Evolutionary conservation across 2,113 vertebrate genomes (phyloP).

Genomic region (Chaetodon trifascialis): DNA sequence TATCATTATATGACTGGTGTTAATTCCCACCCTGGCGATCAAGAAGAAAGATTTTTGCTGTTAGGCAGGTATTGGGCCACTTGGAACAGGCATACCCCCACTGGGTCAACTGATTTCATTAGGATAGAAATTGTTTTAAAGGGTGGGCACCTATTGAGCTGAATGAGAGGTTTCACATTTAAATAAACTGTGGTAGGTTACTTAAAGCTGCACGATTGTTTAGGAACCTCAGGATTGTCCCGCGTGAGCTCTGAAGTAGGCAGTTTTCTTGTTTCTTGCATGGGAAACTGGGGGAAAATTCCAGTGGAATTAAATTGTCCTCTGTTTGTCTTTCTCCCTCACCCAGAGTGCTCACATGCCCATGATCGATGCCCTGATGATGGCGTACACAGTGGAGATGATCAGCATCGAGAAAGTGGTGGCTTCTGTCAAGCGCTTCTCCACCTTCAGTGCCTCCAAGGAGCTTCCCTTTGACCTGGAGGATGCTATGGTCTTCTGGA

Average conservation of each 20-base stretch:
- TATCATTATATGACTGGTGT: not conserved
- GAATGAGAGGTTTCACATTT: conserved; percentile 28
- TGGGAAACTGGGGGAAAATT: not conserved
- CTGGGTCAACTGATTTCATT: conserved; percentile 37
- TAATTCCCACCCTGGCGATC: conserved; percentile 1
- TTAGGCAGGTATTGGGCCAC: not conserved
- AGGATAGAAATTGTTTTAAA: conserved; percentile 23
- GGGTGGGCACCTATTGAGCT: conserved; percentile 22
- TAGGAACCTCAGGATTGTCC: not conserved
- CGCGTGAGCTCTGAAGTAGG: not conserved
- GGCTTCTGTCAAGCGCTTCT: conserved; percentile 95
- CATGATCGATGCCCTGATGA: conserved; percentile 98
- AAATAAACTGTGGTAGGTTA: conserved; percentile 37
- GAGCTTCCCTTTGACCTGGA: conserved; percentile 98
- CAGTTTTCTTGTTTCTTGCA: not conserved
- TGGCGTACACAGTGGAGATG: conserved; percentile 99
- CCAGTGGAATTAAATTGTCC: conserved; percentile 15
- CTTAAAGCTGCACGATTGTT: conserved; percentile 32
- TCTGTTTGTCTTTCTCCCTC: conserved; percentile 21
- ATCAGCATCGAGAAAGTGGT: conserved; percentile 99
- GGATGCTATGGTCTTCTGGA: conserved; percentile 99
- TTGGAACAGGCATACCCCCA: conserved; percentile 6
- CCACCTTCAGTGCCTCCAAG: conserved; percentile 97
- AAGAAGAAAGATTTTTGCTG: conserved; percentile 5
- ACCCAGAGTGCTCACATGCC: conserved; percentile 94